Evolutionary conservation across 2,888 invertebrate species (phyloP).

Genomic region (Carcina quercana): DNA sequence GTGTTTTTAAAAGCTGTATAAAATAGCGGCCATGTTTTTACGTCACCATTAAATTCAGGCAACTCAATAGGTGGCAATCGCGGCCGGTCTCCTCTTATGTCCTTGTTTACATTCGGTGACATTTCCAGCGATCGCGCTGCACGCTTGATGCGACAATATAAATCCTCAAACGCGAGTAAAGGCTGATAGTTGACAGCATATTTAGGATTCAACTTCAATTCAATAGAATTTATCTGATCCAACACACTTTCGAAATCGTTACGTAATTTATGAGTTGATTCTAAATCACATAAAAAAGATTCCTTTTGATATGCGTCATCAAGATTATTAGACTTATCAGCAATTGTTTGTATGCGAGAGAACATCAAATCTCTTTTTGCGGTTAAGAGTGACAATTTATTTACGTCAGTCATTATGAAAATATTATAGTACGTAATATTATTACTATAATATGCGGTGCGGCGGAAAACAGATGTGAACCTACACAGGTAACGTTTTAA

Average conservation of each 20-base stretch:
- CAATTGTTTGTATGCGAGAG: background rate
- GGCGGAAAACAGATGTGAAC: background rate
- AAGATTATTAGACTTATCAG: background rate
- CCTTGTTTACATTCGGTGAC: background rate
- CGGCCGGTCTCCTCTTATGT: background rate
- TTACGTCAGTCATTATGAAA: background rate
- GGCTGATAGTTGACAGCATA: background rate
- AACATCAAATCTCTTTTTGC: slow-evolving; percentile 1
- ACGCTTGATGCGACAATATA: background rate
- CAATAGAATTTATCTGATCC: background rate
- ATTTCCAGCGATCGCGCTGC: background rate
- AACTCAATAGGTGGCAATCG: slow-evolving; percentile 5
- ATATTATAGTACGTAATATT: background rate
- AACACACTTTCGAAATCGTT: background rate
- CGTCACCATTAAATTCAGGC: slow-evolving; percentile 9
- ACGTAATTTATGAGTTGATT: background rate
- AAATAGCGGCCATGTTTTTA: slow-evolving; percentile 9
- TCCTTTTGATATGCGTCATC: background rate
- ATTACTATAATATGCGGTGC: background rate
- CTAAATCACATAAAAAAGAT: background rate
- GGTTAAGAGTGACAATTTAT: background rate
- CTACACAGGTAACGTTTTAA: background rate
- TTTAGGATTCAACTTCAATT: background rate
- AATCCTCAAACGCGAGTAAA: background rate
- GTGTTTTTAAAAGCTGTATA: slow-evolving; percentile 8